Conservation (phyloP, 1,140 invertebrate species). For the Fopius arisanus region DNA sequence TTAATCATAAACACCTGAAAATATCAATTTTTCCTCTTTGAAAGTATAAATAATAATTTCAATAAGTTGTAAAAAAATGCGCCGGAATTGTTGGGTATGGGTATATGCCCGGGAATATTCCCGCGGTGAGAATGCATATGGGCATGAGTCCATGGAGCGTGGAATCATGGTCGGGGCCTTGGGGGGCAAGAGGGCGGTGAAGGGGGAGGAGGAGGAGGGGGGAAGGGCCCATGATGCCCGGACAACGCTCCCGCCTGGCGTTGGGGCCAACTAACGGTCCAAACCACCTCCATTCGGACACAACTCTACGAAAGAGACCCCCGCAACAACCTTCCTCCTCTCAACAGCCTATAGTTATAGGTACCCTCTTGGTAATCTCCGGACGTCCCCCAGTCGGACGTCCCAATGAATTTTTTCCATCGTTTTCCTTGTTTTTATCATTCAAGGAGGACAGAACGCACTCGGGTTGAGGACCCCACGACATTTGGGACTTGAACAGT, state of each 20-base stretch:
- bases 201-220: background rate
- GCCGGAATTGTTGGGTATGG: background rate
- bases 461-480: too few species aligned
- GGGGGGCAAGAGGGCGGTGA: background rate
- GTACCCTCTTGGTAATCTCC: conserved; percentile 17
- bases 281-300: conserved; percentile 48
- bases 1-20: too few species aligned
- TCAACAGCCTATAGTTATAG: conserved; percentile 15
- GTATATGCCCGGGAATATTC: conserved; percentile 3
- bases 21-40: too few species aligned
- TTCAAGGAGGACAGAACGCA: too few species aligned
- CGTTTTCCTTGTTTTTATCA: too few species aligned
- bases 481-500: too few species aligned
- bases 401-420: background rate
- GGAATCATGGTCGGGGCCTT: background rate
- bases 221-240: conserved; percentile 46
- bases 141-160: background rate
- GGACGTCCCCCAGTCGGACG: background rate
- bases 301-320: conserved; percentile 18
- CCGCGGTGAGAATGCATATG: conserved; percentile 5
- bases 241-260: conserved; percentile 57
- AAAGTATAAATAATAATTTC: too few species aligned
- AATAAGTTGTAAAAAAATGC: too few species aligned
- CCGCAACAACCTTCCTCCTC: conserved; percentile 32
- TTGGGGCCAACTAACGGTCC: conserved; percentile 62